Base-by-base conservation (phyloP, 2,113 vertebrate species). In the Chaetops frenatus region DNA sequence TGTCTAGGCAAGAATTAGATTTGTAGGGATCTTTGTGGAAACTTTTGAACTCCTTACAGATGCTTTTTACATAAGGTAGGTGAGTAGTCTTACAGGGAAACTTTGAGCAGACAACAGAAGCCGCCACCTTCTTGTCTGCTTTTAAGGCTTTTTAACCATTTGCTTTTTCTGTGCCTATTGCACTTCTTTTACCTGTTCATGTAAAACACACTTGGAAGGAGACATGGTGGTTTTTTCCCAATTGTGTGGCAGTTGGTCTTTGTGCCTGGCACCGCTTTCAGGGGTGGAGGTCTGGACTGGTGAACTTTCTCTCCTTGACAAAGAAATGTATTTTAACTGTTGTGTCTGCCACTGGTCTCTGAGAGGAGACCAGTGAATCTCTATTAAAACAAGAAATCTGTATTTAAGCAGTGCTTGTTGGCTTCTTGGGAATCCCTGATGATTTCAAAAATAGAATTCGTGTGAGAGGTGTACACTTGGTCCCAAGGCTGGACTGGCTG, bases 181-280 rank as follows among this genome's bases (percentile, higher is more conserved):
- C 15, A 69, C 90, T 86, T 92, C 31, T 90, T 76, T 80, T 42
- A 64, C 20, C 20, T 44, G 10, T n/a, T 76, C 16, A 23, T 31
- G 7, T 67, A 48, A 69, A 57, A 69, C 11, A 28, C 29, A 25
- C 5, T 61, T 72, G 61, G 79, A 65, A 80, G 66, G 70, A 82
- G 61, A 19, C 44, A 40, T 5, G 1, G 5, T 18, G 28, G 4
- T 11, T 47, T 71, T 71, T 36, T 44, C 45, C 25, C 31, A 51
- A 1, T 23, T 1, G 0, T 12, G 9, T 5, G 28, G 19, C 20
- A 42, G 29, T 9, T 1, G 0, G 10, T 72, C 56, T 81, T 67
- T 53, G 48, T 71, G 58, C 25, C 36, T 42, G 35, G 29, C 22
- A n/a, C 24, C 70, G n/a, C 28, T 81, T 70, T 36, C 47, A 45